phyloP scores from a whole-genome alignment of 1,140 invertebrate genomes.

The Cotesia vestalis region DNA sequence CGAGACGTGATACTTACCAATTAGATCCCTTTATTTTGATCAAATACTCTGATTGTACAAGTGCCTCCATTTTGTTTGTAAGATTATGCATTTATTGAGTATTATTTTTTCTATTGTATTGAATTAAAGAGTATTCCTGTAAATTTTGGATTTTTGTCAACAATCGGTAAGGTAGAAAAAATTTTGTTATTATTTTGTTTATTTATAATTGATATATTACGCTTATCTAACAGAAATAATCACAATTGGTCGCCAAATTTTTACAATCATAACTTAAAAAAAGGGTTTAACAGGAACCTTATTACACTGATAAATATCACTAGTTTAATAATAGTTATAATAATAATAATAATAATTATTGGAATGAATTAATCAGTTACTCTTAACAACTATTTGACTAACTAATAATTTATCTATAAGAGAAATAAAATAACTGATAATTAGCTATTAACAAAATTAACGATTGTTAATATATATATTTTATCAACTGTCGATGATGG shows the following conservation, averaged over 20 bases:
- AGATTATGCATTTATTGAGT: too few species aligned
- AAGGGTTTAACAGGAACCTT: slow-evolving; percentile 17
- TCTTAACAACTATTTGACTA: slow-evolving; percentile 40
- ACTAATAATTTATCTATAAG: slow-evolving; percentile 33
- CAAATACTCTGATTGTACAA: too few species aligned
- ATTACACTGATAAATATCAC: slow-evolving; percentile 65
- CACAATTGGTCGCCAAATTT: slow-evolving; percentile 54
- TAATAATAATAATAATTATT: slow-evolving; percentile 41
- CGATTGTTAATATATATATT: slow-evolving; percentile 3
- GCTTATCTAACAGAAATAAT: slow-evolving; percentile 61
- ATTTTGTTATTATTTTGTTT: slow-evolving; percentile 51
- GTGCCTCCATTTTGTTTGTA: too few species aligned
- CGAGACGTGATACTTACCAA: too few species aligned
- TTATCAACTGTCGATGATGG: too few species aligned
- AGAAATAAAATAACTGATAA: not conserved
- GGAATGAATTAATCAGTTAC: slow-evolving; percentile 61
- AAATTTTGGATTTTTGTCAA: too few species aligned
- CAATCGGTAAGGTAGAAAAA: too few species aligned
- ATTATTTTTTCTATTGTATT: too few species aligned
- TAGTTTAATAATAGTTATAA: slow-evolving; percentile 44
- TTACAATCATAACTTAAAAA: slow-evolving; percentile 2
- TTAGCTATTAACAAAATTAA: slow-evolving; percentile 28
- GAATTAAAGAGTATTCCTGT: too few species aligned
- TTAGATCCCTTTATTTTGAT: too few species aligned
- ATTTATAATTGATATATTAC: slow-evolving; percentile 64